Base-by-base conservation (phyloP, 1,140 invertebrate species). In the Magallana gigas region DNA sequence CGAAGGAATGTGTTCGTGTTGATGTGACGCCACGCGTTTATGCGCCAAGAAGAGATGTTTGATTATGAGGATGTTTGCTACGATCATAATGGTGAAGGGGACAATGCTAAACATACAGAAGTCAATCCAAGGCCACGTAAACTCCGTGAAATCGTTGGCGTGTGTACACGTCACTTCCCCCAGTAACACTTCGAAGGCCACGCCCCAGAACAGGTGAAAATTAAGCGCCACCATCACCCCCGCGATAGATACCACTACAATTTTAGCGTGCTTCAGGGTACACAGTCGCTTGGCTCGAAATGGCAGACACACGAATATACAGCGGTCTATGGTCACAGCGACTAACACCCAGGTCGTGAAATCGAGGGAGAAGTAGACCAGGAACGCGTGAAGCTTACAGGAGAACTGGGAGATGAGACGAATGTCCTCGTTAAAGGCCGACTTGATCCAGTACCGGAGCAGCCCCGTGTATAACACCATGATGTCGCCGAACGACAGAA, bases 91-190 rank as follows among this genome's bases (percentile, higher is more conserved):
- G 23, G 89, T 29, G 86, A 94, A 94, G 1, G 94, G 94, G 1
- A 94, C 68, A 12, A 93, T 83, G 60, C 91, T 92, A 58, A 92
- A 93, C 16, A 92, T 81, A 81, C 90, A 90, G 16, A 93, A 90
- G 81, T 94, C 94, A 8, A 94, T 90, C 94, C 94, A 94, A 1
- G 93, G 93, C 91, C 92, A 94, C 18, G 92, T 83, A 16, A 87
- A 87, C 57, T 83, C 64, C 6, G 90, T 23, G 58, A 93, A 93
- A 12, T 89, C 11, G 16, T 81, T 81, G 14, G 36, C 60, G 4
- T 23, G 58, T 6, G 57, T 83, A 60, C 82, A 87, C 58, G 86
- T 56, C 81, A 85, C 59, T 88, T 87, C 87, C 83, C 80, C 88
- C 0, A 85, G 82, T 4, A 84, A 16, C 8, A 83, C 57, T 4